A percentile compares a stretch with the other conserved stretches of the same genome.
These are phyloP conservation scores for Thinocorus orbignyianus DNA, from an alignment of 2,113 vertebrate species.

Conservation along the genomic window DNA sequence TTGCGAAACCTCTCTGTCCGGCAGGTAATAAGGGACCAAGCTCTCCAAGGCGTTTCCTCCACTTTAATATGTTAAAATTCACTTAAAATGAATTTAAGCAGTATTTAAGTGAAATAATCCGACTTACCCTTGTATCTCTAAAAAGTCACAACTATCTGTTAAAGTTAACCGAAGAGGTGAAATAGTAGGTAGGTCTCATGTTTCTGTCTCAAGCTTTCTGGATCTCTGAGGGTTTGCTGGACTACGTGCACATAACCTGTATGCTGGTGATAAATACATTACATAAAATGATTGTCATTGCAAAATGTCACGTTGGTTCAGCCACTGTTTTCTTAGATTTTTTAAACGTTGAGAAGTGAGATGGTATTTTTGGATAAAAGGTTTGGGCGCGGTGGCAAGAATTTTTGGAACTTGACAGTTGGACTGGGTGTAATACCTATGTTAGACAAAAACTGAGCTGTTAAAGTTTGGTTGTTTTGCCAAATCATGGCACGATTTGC, in stretches of 20 bases:
- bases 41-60: background rate
- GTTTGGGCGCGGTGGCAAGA: background rate
- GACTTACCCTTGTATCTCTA: background rate
- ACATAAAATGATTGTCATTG: background rate
- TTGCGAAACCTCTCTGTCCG: background rate
- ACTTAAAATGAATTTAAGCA: background rate
- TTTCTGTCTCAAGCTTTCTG: background rate
- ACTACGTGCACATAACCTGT: rapidly evolving
- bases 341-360: background rate
- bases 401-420: background rate
- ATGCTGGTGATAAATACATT: background rate
- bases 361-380: background rate
- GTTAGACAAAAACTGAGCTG: background rate
- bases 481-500: background rate
- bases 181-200: background rate
- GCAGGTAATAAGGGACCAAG: background rate
- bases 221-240: background rate
- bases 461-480: background rate
- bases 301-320: background rate
- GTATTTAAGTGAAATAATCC: background rate
- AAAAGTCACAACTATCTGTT: background rate
- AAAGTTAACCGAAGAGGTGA: background rate
- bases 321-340: background rate
- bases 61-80: rapidly evolving
- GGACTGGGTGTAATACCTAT: background rate